Evolutionary conservation across 1,140 invertebrate genomes (phyloP).

Genomic region (Chymomyza costata): DNA sequence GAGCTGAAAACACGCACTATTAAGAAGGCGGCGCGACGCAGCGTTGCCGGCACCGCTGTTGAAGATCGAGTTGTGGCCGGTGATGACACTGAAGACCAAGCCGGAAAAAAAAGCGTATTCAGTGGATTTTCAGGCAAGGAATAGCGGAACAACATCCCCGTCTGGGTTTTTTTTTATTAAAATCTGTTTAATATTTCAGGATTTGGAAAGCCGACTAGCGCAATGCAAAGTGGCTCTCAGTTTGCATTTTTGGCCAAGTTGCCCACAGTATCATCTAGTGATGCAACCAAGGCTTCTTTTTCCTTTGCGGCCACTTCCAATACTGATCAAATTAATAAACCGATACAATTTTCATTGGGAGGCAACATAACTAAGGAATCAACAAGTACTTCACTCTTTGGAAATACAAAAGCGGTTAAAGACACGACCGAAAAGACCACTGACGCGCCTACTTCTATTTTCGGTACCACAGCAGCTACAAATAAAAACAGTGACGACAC

Average conservation of each 20-base stretch:
- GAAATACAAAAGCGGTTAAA: too few relatives aligned
- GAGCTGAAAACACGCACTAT: conserved; percentile 85
- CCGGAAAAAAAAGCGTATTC: conserved; percentile 78
- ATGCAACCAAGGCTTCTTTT: not conserved
- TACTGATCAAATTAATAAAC: not conserved
- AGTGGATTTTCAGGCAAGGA: conserved; percentile 79
- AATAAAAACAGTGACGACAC: not conserved
- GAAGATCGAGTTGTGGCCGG: conserved; percentile 25
- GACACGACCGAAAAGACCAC: not conserved
- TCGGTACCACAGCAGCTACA: conserved; percentile 12
- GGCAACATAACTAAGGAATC: conserved; percentile 10
- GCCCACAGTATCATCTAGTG: conserved; percentile 14
- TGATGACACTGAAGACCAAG: conserved; percentile 74
- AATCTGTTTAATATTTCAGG: conserved; percentile 19
- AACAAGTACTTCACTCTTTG: not conserved
- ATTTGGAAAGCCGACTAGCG: conserved; percentile 44
- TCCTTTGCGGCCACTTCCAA: conserved; percentile 1
- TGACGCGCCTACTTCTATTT: conserved; percentile 22
- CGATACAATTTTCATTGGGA: conserved; percentile 10
- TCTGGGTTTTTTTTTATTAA: not conserved
- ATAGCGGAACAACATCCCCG: not conserved
- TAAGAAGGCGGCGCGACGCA: conserved; percentile 83
- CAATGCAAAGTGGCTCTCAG: conserved; percentile 57
- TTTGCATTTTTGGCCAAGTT: conserved; percentile 79
- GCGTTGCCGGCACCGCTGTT: conserved; percentile 68